Evolutionary conservation across 1,140 invertebrate species (phyloP).

Genomic region (Arion vulgaris): DNA sequence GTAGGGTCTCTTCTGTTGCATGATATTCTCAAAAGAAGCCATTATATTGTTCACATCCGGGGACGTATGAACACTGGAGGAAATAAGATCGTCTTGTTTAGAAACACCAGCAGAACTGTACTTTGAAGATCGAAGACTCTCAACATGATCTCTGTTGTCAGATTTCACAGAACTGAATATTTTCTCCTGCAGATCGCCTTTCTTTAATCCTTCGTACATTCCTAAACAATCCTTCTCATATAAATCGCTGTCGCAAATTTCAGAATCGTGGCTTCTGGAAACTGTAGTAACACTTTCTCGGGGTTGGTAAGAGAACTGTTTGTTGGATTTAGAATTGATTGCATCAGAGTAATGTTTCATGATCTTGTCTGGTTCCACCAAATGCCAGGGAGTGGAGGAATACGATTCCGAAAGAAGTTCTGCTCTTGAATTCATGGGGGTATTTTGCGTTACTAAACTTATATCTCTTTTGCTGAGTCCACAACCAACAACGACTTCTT

Average conservation of each 20-base stretch:
- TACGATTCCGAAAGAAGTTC: not conserved
- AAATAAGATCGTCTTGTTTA: not conserved
- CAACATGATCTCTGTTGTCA: not conserved
- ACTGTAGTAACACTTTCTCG: not conserved
- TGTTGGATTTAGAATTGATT: not conserved
- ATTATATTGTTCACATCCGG: not conserved
- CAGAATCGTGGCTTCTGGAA: not conserved
- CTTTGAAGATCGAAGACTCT: not conserved
- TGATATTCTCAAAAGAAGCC: not conserved
- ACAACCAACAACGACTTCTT: not conserved
- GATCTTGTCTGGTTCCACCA: not conserved
- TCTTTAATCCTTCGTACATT: not conserved
- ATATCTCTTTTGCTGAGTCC: not conserved
- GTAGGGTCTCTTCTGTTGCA: not conserved
- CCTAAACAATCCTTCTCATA: not conserved
- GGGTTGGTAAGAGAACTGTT: not conserved
- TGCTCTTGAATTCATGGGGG: not conserved
- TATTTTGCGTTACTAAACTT: not conserved
- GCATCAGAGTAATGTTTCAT: not conserved
- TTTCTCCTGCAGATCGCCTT: not conserved
- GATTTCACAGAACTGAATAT: not conserved
- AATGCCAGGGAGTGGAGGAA: not conserved
- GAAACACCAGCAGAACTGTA: not conserved
- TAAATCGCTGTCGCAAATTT: not conserved
- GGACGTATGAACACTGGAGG: too few relatives aligned